Evolutionary conservation across 2,113 vertebrate genomes (phyloP), one percentile per base, ranked within the genome.

Genomic region (Caranx ignobilis): DNA sequence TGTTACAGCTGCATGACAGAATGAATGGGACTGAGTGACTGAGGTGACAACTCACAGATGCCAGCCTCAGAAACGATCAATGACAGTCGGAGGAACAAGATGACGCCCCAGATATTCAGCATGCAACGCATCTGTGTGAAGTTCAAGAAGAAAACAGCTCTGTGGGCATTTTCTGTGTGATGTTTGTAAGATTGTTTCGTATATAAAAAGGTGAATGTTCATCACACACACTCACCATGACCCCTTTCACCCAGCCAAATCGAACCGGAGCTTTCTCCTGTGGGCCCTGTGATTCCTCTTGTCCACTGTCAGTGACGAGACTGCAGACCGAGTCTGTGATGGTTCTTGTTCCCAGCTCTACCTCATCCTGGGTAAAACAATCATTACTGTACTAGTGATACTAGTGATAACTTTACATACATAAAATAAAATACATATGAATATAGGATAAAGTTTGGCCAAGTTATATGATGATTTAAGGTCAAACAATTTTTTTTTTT

Each of bases 61-160:
- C 94, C 94, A 1, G 87, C 94, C 81, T 95, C 94, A 57, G 95
- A 94, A 2, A 91, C 92, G 81, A 97, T 94, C 93, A 88, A 94
- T 3, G 94, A 88, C 73, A 96, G 78, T 19, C 87, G 76, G 21
- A 96, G 90, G 39, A 93, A 95, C 37, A 96, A 79, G 79, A 95
- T 93, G 35, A 96, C 88, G 1, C 95, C 94, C 95, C 92, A 94
- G 39, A 94, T 95, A 35, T 94, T 95, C 59, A 95, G 72, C 94
- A 96, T 94, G 68, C 93, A 96, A 15, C 92, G 92, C 35, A 95
- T 73, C 95, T 95, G 81, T 32, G 56, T 66, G 19, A 56, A 45
- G 21, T 35, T 7, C 5, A 54, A 1, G 4, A 45, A 45, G 3
- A 57, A 26, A 55, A 5, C 10, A 66, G 18, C 26, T 41, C 0